Base-by-base conservation (phyloP, 2,888 invertebrate species). In the Trachelus troglodyta region DNA sequence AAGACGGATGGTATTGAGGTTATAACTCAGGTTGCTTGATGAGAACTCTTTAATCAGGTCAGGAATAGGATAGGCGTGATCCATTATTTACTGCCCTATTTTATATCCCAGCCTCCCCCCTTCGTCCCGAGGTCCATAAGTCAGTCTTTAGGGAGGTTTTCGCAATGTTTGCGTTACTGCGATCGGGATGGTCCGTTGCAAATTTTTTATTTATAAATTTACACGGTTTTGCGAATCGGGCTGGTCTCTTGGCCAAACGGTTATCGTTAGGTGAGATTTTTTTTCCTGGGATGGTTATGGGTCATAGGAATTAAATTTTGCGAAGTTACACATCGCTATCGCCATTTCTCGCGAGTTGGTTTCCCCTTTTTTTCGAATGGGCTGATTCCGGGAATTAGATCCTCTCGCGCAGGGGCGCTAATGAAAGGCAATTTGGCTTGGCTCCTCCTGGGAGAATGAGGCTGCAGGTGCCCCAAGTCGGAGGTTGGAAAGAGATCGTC, bases 31-130 rank as follows among this genome's bases (percentile, higher is more conserved):
- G 74, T 34, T 74, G 74, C 74, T 74, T 35, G 74, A 74, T 74
- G 74, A 74, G 74, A 35, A 74, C 74, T 35, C 74, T 74, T 74
- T 74, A 74, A 74, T 74, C 74, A 74, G 74, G 23, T 74, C 74
- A 74, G 37, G 34, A 35, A 35, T 74, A 35, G 74, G 37, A 74
- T 74, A 74, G 74, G 74, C 74, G 74, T 34, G 74, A 74, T 74
- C 37, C 34, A 74, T 74, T 74, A 74, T 74, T 74, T 74, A 74
- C 74, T 34, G 34, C 74, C 74, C 34, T 74, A 74, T 34, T 74
- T 35, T 34, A 74, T 34, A 71, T 71, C 71, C 71, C 71, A 34
- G 71, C 71, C 71, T 71, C 71, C 33, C 15, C 31, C 12, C 71
- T 31, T 71, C 30, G 12, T 31, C 71, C 71, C 2, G 15, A 2